Base-by-base conservation (phyloP, 2,888 invertebrate species). In the Mactromeris polynyma region DNA sequence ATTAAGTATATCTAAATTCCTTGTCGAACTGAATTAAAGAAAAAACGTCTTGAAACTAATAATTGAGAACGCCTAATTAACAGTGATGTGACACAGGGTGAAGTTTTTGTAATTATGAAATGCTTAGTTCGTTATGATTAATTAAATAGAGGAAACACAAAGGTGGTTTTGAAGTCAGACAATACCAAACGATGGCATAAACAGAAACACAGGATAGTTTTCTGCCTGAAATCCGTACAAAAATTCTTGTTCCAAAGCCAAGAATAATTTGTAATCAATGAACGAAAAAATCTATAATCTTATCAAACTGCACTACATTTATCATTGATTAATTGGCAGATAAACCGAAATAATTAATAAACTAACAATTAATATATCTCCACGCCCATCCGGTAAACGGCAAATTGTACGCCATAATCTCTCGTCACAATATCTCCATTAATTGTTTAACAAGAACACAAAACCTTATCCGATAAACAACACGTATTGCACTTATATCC, bases 321-420 rank as follows among this genome's bases (percentile, higher is more conserved):
- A 81, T 58, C 54, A 73, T 36, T 19, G 73, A 73, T 73, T 73
- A 33, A 73, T 73, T 73, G 73, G 36, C 36, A 73, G 73, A 73
- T 73, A 19, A 73, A 26, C 17, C 6, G 7, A 64, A 64, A 64
- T 17, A 14, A 73, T 36, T 36, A 73, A 19, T 19, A 73, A 42
- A 85, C 90, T 84, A 80, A 92, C 92, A 90, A 81, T 90, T 90
- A 83, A 90, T 86, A 46, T 92, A 90, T 64, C 92, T 81, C 92
- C 92, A 92, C 11, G 92, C 92, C 92, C 92, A 92, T 78, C 89
- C 90, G 14, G 79, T 81, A 54, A 90, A 90, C 19, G 88, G 89
- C 80, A 81, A 73, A 81, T 89, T 88, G 86, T 4, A 42, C 42
- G 86, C 90, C 92, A 92, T 92, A 77, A 38, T 85, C 21, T 80